Percentiles rank a stretch among this genome's conserved stretches.
Conservation (phyloP, 2,113 vertebrate species). For the Lonchura striata region DNA sequence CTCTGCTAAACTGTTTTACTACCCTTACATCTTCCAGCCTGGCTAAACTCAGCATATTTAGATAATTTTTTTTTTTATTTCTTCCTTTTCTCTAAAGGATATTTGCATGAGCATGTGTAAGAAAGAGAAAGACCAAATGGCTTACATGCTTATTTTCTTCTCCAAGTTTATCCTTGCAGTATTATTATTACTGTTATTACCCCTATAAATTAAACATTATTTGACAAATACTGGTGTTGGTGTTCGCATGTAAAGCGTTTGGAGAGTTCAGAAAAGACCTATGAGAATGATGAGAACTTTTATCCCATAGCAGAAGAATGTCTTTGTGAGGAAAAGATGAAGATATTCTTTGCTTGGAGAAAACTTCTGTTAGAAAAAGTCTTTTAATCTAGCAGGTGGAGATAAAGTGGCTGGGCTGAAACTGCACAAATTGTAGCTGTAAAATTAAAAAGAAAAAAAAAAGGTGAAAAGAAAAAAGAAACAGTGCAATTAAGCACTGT, state of each 20-base stretch:
- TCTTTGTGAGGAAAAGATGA: not conserved
- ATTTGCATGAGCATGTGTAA: not conserved
- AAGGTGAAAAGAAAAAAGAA: not conserved
- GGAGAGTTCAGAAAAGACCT: not conserved
- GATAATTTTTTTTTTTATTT: not conserved
- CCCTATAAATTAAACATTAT: not conserved
- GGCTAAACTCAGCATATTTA: not conserved
- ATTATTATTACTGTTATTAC: not conserved
- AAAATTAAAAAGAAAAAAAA: not conserved
- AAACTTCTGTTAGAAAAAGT: not conserved
- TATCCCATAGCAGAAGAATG: not conserved
- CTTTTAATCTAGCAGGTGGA: not conserved
- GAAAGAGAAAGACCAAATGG: not conserved
- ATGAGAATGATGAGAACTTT: not conserved
- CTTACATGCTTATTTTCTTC: not conserved
- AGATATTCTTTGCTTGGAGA: not conserved
- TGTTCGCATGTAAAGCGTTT: not conserved
- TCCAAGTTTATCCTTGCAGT: not conserved
- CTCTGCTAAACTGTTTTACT: not conserved
- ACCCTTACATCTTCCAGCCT: not conserved
- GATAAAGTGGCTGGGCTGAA: not conserved
- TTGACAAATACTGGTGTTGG: not conserved
- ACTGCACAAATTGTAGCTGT: not conserved
- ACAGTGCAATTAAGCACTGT: not conserved
- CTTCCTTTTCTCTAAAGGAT: not conserved